Evolutionary conservation across 2,888 invertebrate species (phyloP).

Genomic region (Diarsia brunnea): DNA sequence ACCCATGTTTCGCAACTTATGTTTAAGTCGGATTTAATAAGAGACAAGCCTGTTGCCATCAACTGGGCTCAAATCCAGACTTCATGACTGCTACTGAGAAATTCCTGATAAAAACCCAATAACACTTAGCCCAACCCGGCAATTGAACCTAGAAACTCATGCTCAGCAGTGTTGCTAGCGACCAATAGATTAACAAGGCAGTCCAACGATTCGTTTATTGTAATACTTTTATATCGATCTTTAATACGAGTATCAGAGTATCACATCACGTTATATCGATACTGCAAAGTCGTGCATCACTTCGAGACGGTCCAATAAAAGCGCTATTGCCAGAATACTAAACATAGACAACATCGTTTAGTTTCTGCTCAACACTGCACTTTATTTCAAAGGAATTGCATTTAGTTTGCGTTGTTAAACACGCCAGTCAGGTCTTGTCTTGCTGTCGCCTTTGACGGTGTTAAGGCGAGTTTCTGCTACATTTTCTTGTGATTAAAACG

Average conservation of each 20-base stretch:
- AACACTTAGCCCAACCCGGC: too few relatives aligned
- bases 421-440: constrained; percentile 48
- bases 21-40: too few relatives aligned
- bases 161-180: too few relatives aligned
- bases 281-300: background rate
- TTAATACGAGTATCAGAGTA: background rate
- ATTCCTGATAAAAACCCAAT: too few relatives aligned
- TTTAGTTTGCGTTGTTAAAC: constrained; percentile 46
- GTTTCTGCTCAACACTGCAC: constrained; percentile 42
- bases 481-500: constrained; percentile 1
- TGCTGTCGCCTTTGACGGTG: constrained; percentile 26
- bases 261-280: background rate
- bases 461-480: background rate
- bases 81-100: too few relatives aligned
- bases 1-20: too few relatives aligned
- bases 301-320: constrained; percentile 22
- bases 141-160: too few relatives aligned
- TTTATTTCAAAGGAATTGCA: constrained; percentile 39
- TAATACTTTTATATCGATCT: background rate
- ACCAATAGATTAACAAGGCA: too few relatives aligned
- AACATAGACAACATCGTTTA: constrained; percentile 47
- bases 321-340: constrained; percentile 43
- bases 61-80: too few relatives aligned
- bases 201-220: too few relatives aligned
- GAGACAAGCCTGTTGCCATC: too few relatives aligned